These are phyloP conservation scores for Trichonephila inaurata DNA, from an alignment of 1,140 invertebrate species.

Conservation along the genomic window DNA sequence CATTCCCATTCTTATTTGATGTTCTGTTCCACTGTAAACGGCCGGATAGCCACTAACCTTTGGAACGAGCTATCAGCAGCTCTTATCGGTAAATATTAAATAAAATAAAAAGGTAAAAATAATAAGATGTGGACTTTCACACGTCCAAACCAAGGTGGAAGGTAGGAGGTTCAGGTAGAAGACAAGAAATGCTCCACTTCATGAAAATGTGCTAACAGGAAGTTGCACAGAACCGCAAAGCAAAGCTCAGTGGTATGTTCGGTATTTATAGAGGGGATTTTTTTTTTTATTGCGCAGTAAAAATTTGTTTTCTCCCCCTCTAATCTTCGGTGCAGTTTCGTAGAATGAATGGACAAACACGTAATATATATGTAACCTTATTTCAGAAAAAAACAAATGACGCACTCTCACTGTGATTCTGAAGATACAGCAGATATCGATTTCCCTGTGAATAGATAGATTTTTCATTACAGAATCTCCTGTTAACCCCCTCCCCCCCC, in stretches of 20 bases:
- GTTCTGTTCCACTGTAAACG: slow-evolving; percentile 35
- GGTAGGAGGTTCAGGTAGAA: slow-evolving; percentile 10
- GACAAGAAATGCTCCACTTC: slow-evolving; percentile 16
- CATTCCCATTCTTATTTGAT: slow-evolving; percentile 46
- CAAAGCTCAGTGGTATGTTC: slow-evolving; percentile 9
- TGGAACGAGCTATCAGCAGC: slow-evolving; percentile 49
- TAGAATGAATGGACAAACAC: not conserved
- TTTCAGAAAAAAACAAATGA: not conserved
- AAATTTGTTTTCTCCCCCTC: not conserved
- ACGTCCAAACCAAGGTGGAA: slow-evolving; percentile 34
- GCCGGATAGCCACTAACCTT: slow-evolving; percentile 75
- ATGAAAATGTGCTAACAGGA: slow-evolving; percentile 53
- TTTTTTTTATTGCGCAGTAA: not conserved
- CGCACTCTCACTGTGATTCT: too few species aligned
- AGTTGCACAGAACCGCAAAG: slow-evolving; percentile 40
- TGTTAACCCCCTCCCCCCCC: too few species aligned
- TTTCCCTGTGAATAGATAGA: too few species aligned
- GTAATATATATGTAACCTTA: not conserved
- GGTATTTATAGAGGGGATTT: slow-evolving; percentile 14
- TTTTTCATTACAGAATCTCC: too few species aligned
- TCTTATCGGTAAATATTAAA: slow-evolving; percentile 64
- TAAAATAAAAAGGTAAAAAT: slow-evolving; percentile 21
- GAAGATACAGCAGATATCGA: too few species aligned
- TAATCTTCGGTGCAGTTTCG: not conserved
- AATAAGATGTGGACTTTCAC: slow-evolving; percentile 73